A percentile compares a stretch with the other conserved stretches of the same genome.
Evolutionary conservation across 1,140 invertebrate genomes (phyloP).

Genomic region (Mycetomoellerius zeteki): DNA sequence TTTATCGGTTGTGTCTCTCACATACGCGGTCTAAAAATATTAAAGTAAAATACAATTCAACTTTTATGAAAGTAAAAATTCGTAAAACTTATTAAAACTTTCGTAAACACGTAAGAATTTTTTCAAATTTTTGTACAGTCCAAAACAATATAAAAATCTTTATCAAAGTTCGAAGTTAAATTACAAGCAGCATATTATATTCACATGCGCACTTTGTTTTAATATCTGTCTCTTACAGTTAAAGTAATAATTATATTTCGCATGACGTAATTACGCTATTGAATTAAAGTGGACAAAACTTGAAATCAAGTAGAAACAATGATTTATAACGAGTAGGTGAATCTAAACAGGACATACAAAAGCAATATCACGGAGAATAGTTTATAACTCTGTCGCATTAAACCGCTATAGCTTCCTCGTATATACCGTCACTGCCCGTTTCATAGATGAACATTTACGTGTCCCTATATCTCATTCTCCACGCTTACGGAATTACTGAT

Average conservation of each 20-base stretch:
- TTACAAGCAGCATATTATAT: too few relatives aligned
- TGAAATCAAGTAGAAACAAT: not conserved
- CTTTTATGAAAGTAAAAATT: too few relatives aligned
- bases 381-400: constrained; percentile 46
- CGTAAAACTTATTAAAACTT: too few relatives aligned
- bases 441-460: constrained; percentile 44
- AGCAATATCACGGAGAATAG: constrained; percentile 35
- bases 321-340: constrained; percentile 30
- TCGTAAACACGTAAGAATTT: too few relatives aligned
- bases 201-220: not conserved
- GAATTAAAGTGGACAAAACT: not conserved
- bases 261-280: not conserved
- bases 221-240: not conserved
- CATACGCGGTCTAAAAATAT: too few relatives aligned
- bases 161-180: too few relatives aligned
- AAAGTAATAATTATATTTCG: not conserved
- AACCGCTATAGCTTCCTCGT: constrained; percentile 37
- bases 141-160: too few relatives aligned
- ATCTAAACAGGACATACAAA: constrained; percentile 38
- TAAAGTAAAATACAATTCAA: too few relatives aligned
- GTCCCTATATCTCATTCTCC: constrained; percentile 26
- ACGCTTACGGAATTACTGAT: constrained; percentile 44
- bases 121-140: too few relatives aligned
- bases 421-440: constrained; percentile 13
- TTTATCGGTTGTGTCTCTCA: too few relatives aligned